Percentiles rank a stretch among this genome's conserved stretches.
These are phyloP conservation scores for Chironomus tentans DNA, from an alignment of 2,888 invertebrate genomes.

Conservation along the genomic window DNA sequence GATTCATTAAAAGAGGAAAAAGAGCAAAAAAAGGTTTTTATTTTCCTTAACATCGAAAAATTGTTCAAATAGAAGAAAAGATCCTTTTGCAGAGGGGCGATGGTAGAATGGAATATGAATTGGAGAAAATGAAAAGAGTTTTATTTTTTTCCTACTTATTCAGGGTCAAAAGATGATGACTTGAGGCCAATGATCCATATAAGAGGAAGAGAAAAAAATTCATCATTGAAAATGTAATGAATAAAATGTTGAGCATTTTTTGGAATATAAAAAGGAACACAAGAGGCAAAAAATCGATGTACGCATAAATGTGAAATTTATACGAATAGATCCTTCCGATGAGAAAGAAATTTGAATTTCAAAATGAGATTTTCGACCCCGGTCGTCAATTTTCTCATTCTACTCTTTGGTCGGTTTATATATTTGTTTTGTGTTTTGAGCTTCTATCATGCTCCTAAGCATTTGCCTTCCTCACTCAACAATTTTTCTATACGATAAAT, in stretches of 20 bases:
- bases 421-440: no score
- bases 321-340: neutral
- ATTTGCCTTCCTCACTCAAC: neutral
- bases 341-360: neutral
- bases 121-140: no score
- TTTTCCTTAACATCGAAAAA: neutral
- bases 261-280: no score
- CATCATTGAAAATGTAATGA: slow-evolving; percentile 5
- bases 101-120: no score
- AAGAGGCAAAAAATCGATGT: no score
- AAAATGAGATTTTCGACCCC: no score
- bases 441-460: neutral
- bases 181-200: slow-evolving; percentile 13
- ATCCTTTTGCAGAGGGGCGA: no score
- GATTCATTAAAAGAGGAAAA: neutral
- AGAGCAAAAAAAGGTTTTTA: slow-evolving; percentile 9
- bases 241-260: neutral
- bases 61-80: neutral
- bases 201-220: neutral
- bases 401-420: no score
- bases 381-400: no score
- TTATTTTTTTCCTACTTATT: neutral
- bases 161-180: slow-evolving; percentile 10
- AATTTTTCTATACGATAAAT: neutral
- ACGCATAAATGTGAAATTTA: no score